Evolutionary conservation across 2,888 invertebrate genomes (phyloP).

Genomic region (Phymatocera aterrima): DNA sequence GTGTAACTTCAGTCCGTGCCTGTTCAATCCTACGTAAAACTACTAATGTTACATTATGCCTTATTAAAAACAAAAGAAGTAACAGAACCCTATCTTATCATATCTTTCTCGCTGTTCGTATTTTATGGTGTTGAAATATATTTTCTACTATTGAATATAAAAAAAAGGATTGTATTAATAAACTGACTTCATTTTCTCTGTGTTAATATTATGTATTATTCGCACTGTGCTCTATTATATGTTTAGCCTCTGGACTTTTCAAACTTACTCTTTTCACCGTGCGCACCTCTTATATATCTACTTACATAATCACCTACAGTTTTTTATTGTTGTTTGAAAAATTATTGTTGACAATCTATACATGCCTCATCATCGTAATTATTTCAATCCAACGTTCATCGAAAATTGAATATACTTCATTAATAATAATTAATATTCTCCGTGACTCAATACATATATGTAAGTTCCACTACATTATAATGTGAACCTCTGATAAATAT

Average conservation of each 20-base stretch:
- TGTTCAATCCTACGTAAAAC: not conserved
- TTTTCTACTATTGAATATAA: not conserved
- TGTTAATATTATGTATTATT: not conserved
- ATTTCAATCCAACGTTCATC: too few species aligned
- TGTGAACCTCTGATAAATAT: too few species aligned
- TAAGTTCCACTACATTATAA: too few species aligned
- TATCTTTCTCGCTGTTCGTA: conserved; percentile 1
- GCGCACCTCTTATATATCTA: not conserved
- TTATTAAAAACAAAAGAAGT: not conserved
- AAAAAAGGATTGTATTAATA: not conserved
- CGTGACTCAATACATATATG: too few species aligned
- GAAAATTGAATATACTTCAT: too few species aligned
- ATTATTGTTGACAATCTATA: too few species aligned
- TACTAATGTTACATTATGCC: not conserved
- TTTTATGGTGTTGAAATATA: conserved; percentile 13
- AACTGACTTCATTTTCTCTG: too few species aligned
- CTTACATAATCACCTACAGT: not conserved
- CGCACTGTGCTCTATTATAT: conserved; percentile 11
- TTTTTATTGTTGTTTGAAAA: too few species aligned
- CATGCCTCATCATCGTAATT: too few species aligned
- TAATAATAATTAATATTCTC: too few species aligned
- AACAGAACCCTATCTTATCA: too few species aligned
- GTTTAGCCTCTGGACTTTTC: not conserved
- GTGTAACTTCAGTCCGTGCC: not conserved
- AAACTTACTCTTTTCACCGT: too few species aligned